Evolutionary conservation across 2,797 vertebrate genomes (phyloP), one percentile per base, ranked within the genome.

Genomic region (Margarornis squamiger): DNA sequence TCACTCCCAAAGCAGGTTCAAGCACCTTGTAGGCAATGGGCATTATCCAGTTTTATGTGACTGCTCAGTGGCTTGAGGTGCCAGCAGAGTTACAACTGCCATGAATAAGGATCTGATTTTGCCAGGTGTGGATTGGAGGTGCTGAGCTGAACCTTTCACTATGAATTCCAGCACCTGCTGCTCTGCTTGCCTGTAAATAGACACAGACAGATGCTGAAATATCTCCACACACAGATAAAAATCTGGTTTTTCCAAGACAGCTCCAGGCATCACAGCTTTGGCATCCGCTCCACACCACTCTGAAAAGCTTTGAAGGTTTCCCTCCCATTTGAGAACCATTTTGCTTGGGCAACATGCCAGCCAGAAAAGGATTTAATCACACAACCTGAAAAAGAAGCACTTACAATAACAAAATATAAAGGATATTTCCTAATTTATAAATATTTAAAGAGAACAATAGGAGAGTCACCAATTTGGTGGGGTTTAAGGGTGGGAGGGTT

Each of bases 291-390:
- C 73, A 49, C 76, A 45, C 14, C 45, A 13, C 43, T 46, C 58
- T 70, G 51, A 80, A 90, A 77, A 86, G 9, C 77, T 95, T 87
- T 43, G 73, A 38, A 59, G 55, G 54, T 88, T 87, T 86, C 80
- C 34, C 78, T 78, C 59, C 75, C 30, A 3, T 88, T 93, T 91
- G 61, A 80, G 92, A 93, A 76, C 20, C 27, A 48, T 86, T 90
- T 88, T 78, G n/a, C 59, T 85, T 65, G 59, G 92, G 93, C 71
- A 86, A 17, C 0, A 2, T 68, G 70, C 68, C 91, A 90, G 52
- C 55, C 23, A 92, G 66, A 72, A 92, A 94, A 78, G 66, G 1
- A 81, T 92, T 95, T 95, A 86, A 92, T 90, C 86, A 88, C 55
- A 80, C 54, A 88, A 77, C n/a, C 61, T n/a, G 86, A 78, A 92